Conservation (phyloP, 1,140 invertebrate genomes). For the Dreissena rostriformis region DNA sequence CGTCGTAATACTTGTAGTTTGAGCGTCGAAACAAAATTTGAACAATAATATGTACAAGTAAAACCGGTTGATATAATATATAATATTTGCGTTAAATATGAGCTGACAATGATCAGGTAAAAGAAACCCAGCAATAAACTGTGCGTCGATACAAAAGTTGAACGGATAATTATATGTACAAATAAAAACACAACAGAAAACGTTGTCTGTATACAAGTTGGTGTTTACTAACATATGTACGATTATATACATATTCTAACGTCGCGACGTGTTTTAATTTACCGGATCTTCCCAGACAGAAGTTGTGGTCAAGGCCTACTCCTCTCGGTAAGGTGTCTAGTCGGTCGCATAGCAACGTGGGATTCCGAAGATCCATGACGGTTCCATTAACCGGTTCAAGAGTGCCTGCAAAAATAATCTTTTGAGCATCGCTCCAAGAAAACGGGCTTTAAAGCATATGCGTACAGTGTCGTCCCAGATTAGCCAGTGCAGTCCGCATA, state of each 20-base stretch:
- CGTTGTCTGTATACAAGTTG: not conserved
- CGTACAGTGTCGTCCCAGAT: no score
- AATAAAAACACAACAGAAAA: constrained; percentile 1
- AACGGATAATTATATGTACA: no score
- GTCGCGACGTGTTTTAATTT: constrained; percentile 70
- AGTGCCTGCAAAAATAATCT: constrained; percentile 71
- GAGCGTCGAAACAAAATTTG: no score
- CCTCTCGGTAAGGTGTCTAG: constrained; percentile 68
- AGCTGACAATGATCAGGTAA: not conserved
- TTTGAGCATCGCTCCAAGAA: no score
- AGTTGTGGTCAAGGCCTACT: constrained; percentile 90
- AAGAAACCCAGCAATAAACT: not conserved
- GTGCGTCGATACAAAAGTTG: not conserved
- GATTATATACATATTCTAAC: constrained; percentile 60
- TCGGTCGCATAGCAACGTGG: constrained; percentile 81
- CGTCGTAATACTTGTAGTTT: no score
- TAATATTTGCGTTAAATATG: not conserved
- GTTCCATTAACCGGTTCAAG: constrained; percentile 86
- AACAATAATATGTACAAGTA: no score
- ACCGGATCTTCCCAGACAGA: constrained; percentile 83
- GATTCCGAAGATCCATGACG: constrained; percentile 87
- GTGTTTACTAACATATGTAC: not conserved
- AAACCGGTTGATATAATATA: not conserved
- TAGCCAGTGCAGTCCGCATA: no score
- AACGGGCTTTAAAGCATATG: no score